A percentile compares a stretch with the other conserved stretches of the same genome.
Evolutionary conservation across 2,113 vertebrate genomes (phyloP).

Genomic region (Chaetorhynchus papuensis): DNA sequence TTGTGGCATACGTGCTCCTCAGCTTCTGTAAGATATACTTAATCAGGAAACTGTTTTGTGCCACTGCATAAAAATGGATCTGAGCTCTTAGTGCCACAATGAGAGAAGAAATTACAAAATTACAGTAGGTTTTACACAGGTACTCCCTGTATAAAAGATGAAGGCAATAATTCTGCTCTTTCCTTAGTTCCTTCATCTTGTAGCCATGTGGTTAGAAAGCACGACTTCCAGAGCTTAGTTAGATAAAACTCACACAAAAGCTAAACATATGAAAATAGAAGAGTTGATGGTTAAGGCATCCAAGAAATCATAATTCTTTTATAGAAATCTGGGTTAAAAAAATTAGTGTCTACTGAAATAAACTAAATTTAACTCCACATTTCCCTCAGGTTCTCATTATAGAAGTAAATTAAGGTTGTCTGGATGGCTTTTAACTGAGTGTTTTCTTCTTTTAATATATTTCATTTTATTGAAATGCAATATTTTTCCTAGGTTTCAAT

Average conservation of each 20-base stretch:
- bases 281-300: background rate
- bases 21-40: background rate
- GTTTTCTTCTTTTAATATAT: background rate
- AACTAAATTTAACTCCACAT: slow-evolving; percentile 6
- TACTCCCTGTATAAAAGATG: background rate
- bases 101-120: slow-evolving; percentile 11
- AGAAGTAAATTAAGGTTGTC: slow-evolving; percentile 5
- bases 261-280: background rate
- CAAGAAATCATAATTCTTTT: background rate
- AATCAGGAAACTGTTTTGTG: background rate
- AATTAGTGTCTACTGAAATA: background rate
- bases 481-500: background rate
- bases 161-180: background rate
- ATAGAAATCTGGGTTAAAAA: background rate
- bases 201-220: background rate
- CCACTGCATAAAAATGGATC: background rate
- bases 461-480: background rate
- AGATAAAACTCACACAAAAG: background rate
- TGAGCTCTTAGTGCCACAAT: background rate
- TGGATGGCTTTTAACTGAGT: background rate
- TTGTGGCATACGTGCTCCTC: background rate
- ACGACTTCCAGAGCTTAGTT: background rate
- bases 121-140: background rate
- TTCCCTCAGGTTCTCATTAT: slow-evolving; percentile 26
- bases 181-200: background rate